Conservation (phyloP, 2,888 invertebrate species). For the Dasypogon diadema region DNA sequence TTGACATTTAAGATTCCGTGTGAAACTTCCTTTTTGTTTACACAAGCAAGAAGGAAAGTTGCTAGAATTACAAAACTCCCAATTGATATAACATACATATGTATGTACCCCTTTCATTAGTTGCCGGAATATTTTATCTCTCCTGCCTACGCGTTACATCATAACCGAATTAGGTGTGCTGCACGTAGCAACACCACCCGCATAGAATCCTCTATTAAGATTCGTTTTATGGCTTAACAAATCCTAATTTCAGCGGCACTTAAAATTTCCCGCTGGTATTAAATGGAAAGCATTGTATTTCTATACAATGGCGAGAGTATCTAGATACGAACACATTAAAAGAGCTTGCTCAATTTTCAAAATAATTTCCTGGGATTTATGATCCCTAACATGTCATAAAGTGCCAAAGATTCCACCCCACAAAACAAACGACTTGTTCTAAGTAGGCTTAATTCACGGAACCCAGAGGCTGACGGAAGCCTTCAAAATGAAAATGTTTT, state of each 20-base stretch:
- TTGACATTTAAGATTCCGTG: too few relatives aligned
- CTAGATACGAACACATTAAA: slow-evolving; percentile 16
- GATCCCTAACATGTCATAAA: slow-evolving; percentile 46
- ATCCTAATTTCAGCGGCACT: slow-evolving; percentile 40
- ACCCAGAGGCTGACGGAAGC: slow-evolving; percentile 25
- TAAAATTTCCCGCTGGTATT: slow-evolving; percentile 32
- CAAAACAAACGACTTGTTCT: slow-evolving; percentile 39
- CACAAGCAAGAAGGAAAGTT: too few relatives aligned
- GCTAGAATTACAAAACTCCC: too few relatives aligned
- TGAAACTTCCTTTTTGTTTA: too few relatives aligned
- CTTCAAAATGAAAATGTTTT: slow-evolving; percentile 53
- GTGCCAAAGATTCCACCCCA: slow-evolving; percentile 41
- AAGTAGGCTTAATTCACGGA: slow-evolving; percentile 41
- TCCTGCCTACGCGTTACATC: too few relatives aligned
- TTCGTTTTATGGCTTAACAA: slow-evolving; percentile 38
- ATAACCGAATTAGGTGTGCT: slow-evolving; percentile 24
- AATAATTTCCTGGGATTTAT: slow-evolving; percentile 50
- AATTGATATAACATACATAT: too few relatives aligned
- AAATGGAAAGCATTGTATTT: background rate
- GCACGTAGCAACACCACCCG: slow-evolving; percentile 24
- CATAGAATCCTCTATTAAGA: slow-evolving; percentile 23
- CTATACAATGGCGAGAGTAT: background rate
- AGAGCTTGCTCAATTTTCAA: slow-evolving; percentile 39
- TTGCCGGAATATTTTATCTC: too few relatives aligned
- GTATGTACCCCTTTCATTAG: too few relatives aligned